These are phyloP conservation scores for Ellobium chinense DNA, from an alignment of 2,888 invertebrate species.

Conservation along the genomic window DNA sequence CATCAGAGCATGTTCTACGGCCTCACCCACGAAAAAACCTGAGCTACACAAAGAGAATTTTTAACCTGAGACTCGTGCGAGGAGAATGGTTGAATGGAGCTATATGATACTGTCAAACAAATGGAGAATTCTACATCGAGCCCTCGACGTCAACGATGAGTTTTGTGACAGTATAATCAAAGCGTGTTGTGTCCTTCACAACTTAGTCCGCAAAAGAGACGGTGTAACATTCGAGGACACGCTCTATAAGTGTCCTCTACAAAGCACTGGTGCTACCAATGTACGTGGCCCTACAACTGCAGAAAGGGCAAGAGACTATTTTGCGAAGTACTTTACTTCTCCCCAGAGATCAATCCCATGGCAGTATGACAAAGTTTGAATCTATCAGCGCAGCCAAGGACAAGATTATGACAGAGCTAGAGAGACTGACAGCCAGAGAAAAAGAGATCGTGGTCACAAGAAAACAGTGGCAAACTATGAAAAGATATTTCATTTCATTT, in stretches of 20 bases:
- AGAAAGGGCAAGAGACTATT: not conserved
- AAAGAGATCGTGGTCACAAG: no score
- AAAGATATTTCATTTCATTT: no score
- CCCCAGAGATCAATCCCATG: not conserved
- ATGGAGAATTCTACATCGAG: not conserved
- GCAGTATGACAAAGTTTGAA: no score
- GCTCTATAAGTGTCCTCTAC: not conserved
- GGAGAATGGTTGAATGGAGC: not conserved
- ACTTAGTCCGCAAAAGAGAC: constrained; percentile 1
- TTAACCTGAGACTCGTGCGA: not conserved
- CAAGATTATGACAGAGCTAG: no score
- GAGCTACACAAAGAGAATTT: not conserved
- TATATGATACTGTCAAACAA: not conserved
- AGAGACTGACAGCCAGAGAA: no score
- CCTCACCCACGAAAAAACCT: not conserved
- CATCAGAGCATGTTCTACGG: not conserved
- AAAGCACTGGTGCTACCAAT: not conserved
- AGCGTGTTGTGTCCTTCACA: constrained; percentile 6
- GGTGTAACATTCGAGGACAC: constrained; percentile 1
- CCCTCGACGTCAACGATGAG: not conserved
- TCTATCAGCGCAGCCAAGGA: no score
- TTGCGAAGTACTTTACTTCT: not conserved
- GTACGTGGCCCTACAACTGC: not conserved
- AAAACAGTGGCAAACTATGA: no score
- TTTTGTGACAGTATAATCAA: not conserved